These are phyloP conservation scores for Scaptomyza cyrtandrae DNA, from an alignment of 2,888 invertebrate genomes.

Conservation along the genomic window DNA sequence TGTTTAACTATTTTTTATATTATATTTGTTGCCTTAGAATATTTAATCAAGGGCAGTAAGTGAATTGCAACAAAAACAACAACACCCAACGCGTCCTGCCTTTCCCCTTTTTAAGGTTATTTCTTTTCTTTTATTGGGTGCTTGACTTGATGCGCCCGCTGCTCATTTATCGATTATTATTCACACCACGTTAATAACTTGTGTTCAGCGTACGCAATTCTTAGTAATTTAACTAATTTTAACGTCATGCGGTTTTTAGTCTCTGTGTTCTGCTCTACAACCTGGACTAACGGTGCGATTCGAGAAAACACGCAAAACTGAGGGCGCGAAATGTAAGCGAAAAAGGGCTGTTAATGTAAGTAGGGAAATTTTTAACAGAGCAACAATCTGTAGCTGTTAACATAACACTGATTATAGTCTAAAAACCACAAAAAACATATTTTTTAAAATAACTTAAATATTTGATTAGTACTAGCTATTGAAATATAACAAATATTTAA, in stretches of 20 bases:
- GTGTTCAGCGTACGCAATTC: conserved; percentile 8
- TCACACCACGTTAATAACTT: conserved; percentile 47
- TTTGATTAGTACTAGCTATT: too few species aligned
- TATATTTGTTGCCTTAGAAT: conserved; percentile 23
- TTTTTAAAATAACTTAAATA: too few species aligned
- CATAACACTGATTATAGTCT: too few species aligned
- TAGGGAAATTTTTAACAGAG: conserved; percentile 42
- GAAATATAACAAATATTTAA: too few species aligned
- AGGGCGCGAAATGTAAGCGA: conserved; percentile 45
- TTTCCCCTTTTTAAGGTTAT: neutral
- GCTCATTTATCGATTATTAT: conserved; percentile 64
- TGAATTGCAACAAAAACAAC: conserved; percentile 19
- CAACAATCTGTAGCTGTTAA: neutral
- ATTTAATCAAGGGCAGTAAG: conserved; percentile 48
- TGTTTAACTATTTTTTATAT: conserved; percentile 7
- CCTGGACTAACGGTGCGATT: conserved; percentile 45
- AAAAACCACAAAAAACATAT: too few species aligned
- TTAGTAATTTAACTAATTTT: conserved; percentile 41
- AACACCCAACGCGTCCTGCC: conserved; percentile 10
- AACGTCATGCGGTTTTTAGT: conserved; percentile 20
- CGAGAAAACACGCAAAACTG: conserved; percentile 66
- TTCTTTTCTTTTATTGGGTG: neutral
- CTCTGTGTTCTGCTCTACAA: conserved; percentile 14
- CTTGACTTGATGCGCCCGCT: conserved; percentile 16
- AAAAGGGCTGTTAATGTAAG: conserved; percentile 37